Evolutionary conservation across 2,113 vertebrate species (phyloP), one percentile per base, ranked within the genome.

Genomic region (Terrapene triunguis): DNA sequence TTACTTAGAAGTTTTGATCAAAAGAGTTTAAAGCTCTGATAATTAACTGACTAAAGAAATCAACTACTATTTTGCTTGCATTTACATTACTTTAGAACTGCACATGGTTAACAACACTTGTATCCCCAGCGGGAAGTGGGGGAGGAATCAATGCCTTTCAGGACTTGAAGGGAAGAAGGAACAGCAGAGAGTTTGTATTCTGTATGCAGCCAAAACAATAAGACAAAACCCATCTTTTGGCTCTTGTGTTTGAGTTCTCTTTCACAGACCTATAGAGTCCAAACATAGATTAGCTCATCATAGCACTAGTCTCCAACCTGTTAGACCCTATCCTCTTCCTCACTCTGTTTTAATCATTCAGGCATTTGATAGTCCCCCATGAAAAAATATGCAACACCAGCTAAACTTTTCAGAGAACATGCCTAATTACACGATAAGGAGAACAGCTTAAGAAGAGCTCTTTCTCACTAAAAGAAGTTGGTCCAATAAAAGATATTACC

Each of bases 1-100:
- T 98, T 98, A 97, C 96, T 97, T 96, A 97, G 91, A 98, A 98
- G 98, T 98, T 98, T 96, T 48, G 72, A 88, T 96, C 98, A 97
- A 93, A 97, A 96, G 80, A 97, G 93, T 95, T 95, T 94, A 92
- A 97, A 85, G 83, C 94, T 91, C 96, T 95, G 80, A 87, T 83
- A 95, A 53, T 92, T 94, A 96, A 98, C 86, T 97, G 95, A 96
- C 74, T 96, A 87, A 96, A 91, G 89, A 87, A 91, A 97, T 97
- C 96, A 98, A 97, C 98, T 90, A 84, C 96, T 95, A 85, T 82
- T 84, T 95, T 95, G 85, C 96, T 96, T 92, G 85, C 91, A 96
- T 97, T 97, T 88, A 89, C 5, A 2, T 80, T 93, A 88, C 93
- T 95, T 97, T 93, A 27, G 17, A 97, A 95, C 97, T 89, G 84